These are phyloP conservation scores for Heliconius ismenius DNA, from an alignment of 2,888 invertebrate genomes.

Conservation along the genomic window DNA sequence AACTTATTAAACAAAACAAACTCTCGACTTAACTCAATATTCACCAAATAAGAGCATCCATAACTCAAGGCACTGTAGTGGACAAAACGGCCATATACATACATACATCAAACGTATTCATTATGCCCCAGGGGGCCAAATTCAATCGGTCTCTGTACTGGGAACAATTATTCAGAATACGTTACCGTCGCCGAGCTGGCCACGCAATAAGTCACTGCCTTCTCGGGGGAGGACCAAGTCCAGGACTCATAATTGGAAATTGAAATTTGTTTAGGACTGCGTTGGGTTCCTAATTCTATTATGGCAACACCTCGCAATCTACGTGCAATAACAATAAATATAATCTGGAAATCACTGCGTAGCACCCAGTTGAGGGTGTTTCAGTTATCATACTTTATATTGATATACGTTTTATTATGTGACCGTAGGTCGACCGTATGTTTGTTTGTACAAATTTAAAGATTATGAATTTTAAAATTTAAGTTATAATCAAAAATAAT, in stretches of 20 bases:
- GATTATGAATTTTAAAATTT: neutral
- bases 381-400: conserved; percentile 39
- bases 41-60: neutral
- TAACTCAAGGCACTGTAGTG: conserved; percentile 4
- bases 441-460: too few species aligned
- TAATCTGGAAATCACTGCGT: conserved; percentile 56
- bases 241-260: conserved; percentile 77
- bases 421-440: neutral
- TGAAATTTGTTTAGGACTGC: conserved; percentile 80
- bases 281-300: conserved; percentile 74
- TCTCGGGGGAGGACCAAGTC: conserved; percentile 65
- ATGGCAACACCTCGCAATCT: conserved; percentile 67
- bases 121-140: conserved; percentile 59
- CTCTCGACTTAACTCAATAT: neutral
- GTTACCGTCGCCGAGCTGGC: conserved; percentile 64
- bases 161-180: conserved; percentile 75
- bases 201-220: conserved; percentile 72
- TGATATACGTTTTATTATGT: conserved; percentile 28
- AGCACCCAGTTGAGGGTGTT: conserved; percentile 29
- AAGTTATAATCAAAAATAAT: too few species aligned
- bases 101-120: conserved; percentile 55
- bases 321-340: conserved; percentile 74
- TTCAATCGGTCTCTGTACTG: conserved; percentile 61
- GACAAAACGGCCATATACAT: conserved; percentile 28
- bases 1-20: neutral